Conservation (phyloP, 1,140 invertebrate genomes). For the Neodiprion pinetum region DNA sequence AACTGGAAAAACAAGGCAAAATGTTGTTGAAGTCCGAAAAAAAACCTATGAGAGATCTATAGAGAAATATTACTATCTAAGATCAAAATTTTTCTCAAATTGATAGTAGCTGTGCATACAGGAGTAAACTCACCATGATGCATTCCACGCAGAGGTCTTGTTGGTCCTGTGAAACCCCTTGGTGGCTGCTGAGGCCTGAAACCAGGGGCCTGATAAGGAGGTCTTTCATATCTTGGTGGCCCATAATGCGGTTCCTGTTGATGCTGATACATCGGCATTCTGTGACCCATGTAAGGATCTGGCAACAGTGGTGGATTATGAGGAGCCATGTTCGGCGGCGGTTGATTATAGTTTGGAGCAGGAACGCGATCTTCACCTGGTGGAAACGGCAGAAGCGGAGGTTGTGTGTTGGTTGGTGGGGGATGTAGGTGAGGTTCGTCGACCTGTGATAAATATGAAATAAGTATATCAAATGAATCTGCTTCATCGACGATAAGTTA, state of each 20-base stretch:
- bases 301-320: conserved; percentile 54
- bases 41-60: not conserved
- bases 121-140: conserved; percentile 50
- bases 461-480: conserved; percentile 2
- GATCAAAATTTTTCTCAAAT: no score
- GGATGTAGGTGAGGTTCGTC: conserved; percentile 58
- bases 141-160: conserved; percentile 56
- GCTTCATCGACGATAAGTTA: not conserved
- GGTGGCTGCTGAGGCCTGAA: conserved; percentile 51
- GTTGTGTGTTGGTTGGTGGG: conserved; percentile 41
- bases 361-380: conserved; percentile 57
- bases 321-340: conserved; percentile 50
- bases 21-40: not conserved
- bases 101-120: not conserved
- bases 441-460: conserved; percentile 40
- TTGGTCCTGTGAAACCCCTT: conserved; percentile 53
- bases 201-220: conserved; percentile 50
- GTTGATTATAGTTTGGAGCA: conserved; percentile 50
- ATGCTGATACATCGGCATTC: conserved; percentile 57
- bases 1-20: conserved; percentile 37
- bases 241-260: conserved; percentile 59
- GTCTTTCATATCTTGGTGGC: conserved; percentile 53
- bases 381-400: conserved; percentile 54
- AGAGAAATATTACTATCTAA: not conserved
- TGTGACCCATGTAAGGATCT: conserved; percentile 55